Conservation (phyloP, 1,140 invertebrate genomes). For the Atta colombica region DNA sequence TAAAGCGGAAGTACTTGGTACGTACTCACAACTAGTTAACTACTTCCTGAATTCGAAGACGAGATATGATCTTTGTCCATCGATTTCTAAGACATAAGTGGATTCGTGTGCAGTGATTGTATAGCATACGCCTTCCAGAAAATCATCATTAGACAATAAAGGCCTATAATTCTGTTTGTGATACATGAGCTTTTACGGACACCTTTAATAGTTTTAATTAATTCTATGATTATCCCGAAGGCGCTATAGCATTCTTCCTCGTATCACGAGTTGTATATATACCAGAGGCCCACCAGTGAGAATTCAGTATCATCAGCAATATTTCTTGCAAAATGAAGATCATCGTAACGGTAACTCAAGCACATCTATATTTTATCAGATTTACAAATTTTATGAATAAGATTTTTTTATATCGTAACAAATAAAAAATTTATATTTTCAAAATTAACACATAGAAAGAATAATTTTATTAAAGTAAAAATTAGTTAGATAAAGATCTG, state of each 20-base stretch:
- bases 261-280: slow-evolving; percentile 80
- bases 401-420: background rate
- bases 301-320: slow-evolving; percentile 71
- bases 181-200: slow-evolving; percentile 66
- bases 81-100: slow-evolving; percentile 60
- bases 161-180: slow-evolving; percentile 79
- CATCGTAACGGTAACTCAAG: slow-evolving; percentile 74
- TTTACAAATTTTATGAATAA: background rate
- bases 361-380: background rate
- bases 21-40: slow-evolving; percentile 69
- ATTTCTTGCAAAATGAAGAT: slow-evolving; percentile 79
- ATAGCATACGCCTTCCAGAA: slow-evolving; percentile 60
- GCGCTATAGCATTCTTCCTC: slow-evolving; percentile 51
- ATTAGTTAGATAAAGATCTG: too few relatives aligned
- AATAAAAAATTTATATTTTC: background rate
- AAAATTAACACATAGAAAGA: background rate
- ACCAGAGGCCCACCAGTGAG: slow-evolving; percentile 61
- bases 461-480: too few relatives aligned
- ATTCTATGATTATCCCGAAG: slow-evolving; percentile 73
- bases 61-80: slow-evolving; percentile 72
- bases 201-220: slow-evolving; percentile 81
- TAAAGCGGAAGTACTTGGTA: slow-evolving; percentile 57
- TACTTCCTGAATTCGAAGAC: slow-evolving; percentile 75
- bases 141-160: slow-evolving; percentile 80
- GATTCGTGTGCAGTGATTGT: slow-evolving; percentile 71